phyloP scores from a whole-genome alignment of 1,140 invertebrate genomes.

The Drosophila ercepeae region DNA sequence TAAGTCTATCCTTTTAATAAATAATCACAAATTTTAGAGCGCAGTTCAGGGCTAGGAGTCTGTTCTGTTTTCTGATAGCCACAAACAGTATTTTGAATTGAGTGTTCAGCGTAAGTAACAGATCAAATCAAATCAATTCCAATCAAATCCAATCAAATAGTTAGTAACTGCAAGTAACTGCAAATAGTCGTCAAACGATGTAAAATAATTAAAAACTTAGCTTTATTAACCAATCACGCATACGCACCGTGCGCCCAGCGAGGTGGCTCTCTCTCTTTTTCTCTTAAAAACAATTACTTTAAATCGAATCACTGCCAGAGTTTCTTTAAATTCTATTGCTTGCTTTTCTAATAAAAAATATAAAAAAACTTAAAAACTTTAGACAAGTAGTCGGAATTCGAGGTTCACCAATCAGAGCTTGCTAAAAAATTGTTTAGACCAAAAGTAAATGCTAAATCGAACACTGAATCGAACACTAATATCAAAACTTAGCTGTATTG shows the following conservation, averaged over 20 bases:
- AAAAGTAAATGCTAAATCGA: slow-evolving; percentile 4
- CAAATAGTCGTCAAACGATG: slow-evolving; percentile 46
- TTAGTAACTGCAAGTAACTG: no score
- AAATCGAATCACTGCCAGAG: slow-evolving; percentile 38
- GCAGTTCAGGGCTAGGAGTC: slow-evolving; percentile 71
- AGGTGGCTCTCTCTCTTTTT: slow-evolving; percentile 25
- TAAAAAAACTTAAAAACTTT: slow-evolving; percentile 1
- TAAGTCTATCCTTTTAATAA: slow-evolving; percentile 36
- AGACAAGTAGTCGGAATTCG: slow-evolving; percentile 43
- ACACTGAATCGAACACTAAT: slow-evolving; percentile 5
- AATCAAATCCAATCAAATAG: slow-evolving; percentile 34
- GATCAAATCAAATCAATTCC: slow-evolving; percentile 21
- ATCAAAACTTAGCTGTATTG: background rate
- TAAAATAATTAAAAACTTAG: slow-evolving; percentile 58
- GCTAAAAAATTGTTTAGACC: slow-evolving; percentile 18
- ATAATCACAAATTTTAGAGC: slow-evolving; percentile 53
- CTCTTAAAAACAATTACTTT: background rate
- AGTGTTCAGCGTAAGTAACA: slow-evolving; percentile 68
- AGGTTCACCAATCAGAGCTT: slow-evolving; percentile 39
- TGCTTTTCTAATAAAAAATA: slow-evolving; percentile 20
- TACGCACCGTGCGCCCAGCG: slow-evolving; percentile 61
- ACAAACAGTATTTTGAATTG: slow-evolving; percentile 44
- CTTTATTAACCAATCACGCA: slow-evolving; percentile 62
- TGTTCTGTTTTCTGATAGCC: slow-evolving; percentile 26
- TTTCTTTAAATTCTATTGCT: slow-evolving; percentile 39